Base-by-base conservation (phyloP, 2,113 vertebrate species). In the Coptodon bakossiorum region DNA sequence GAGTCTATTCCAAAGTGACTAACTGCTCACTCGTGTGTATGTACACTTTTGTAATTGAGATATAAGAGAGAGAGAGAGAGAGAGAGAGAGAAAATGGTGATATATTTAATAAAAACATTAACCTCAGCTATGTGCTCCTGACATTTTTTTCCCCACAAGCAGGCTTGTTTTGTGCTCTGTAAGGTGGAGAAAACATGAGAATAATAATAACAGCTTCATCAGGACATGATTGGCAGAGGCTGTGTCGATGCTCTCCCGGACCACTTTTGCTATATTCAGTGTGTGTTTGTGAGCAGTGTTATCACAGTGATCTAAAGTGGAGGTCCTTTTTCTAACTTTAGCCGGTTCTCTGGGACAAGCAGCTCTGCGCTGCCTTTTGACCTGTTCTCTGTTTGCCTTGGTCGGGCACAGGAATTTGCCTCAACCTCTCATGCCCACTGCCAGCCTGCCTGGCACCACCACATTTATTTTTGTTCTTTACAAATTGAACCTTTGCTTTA, bases 81-180 rank as follows among this genome's bases (percentile, higher is more conserved):
- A 22, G 4, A 45, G 54, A 92, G 90, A 89, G 91, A 93, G 19
- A 92, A 93, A 63, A 34, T 63, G 90, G 87, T 93, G 91, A 95
- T 95, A 93, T 95, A 96, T 96, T 96, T 95, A 96, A 96, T 96
- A 96, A 95, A 95, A 94, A 94, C 93, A 83, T 93, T 93, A 95
- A 95, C 87, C 93, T 94, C 92, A 93, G 79, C 34, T 83, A 17
- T 86, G 73, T 4, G 29, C 40, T 76, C 38, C 79, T 38, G 81
- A 73, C 88, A 24, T 88, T 43, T 89, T 38, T 73, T 36, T 93
- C 50, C 66, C 63, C 73, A 89, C 86, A 80, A 79, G n/a, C 61
- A 4, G 80, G 76, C 38, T 88, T 61, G 50, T 63, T 76, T n/a
- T 80, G 29, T 83, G 50, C n/a, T 81, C 61, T 68, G 50, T 27